phyloP scores from a whole-genome alignment of 1,140 invertebrate species.

The Drosophila takahashii region DNA sequence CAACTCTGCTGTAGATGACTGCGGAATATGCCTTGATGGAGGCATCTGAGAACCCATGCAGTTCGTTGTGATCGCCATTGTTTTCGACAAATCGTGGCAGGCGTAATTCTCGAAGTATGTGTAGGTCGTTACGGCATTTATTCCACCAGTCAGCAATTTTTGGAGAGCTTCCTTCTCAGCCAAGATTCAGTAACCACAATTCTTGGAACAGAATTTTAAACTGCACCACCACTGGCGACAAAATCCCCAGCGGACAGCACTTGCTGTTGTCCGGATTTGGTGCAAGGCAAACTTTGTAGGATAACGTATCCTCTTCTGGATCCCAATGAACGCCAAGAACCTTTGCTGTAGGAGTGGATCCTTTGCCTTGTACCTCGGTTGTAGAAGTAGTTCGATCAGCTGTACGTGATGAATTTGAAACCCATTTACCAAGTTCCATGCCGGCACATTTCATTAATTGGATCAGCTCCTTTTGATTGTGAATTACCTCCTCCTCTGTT shows the following conservation, averaged over 20 bases:
- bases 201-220: slow-evolving; percentile 1
- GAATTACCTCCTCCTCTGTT: too few relatives aligned
- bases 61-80: too few relatives aligned
- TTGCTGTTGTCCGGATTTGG: slow-evolving; percentile 3
- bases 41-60: too few relatives aligned
- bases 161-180: background rate
- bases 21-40: background rate
- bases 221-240: background rate
- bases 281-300: background rate
- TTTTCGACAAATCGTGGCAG: background rate
- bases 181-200: background rate
- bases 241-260: slow-evolving; percentile 4
- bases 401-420: too few relatives aligned
- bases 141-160: slow-evolving; percentile 4
- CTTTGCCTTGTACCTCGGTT: too few relatives aligned
- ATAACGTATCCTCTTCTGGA: background rate
- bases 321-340: too few relatives aligned
- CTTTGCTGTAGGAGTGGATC: too few relatives aligned
- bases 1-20: background rate
- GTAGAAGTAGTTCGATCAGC: too few relatives aligned
- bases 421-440: too few relatives aligned
- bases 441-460: too few relatives aligned
- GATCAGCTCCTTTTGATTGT: too few relatives aligned
- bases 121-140: background rate
- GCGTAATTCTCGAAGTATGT: background rate